Percentiles rank a stretch among this genome's conserved stretches.
Conservation (phyloP, 2,888 invertebrate genomes). For the Periphyllus acericola region DNA sequence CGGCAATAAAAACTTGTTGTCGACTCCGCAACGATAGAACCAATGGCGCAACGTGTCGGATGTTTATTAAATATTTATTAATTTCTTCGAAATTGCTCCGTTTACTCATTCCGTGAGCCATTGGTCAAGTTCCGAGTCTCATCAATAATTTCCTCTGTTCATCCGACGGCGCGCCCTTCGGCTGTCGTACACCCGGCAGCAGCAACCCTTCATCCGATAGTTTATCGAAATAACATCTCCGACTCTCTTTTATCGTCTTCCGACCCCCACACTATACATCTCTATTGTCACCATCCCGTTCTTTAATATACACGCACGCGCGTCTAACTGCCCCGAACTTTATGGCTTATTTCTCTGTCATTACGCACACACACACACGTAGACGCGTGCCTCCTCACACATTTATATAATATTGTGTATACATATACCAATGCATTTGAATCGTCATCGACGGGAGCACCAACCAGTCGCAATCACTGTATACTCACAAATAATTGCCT, state of each 20-base stretch:
- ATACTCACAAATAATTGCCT: not conserved
- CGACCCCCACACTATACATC: conserved; percentile 7
- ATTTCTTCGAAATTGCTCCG: conserved; percentile 24
- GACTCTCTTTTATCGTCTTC: conserved; percentile 48
- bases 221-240: conserved; percentile 61
- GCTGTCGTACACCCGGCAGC: not conserved
- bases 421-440: not conserved
- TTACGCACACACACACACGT: not conserved
- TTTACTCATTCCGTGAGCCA: conserved; percentile 11
- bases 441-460: not conserved
- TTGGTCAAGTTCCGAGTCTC: conserved; percentile 47
- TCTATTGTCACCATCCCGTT: conserved; percentile 48
- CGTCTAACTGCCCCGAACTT: conserved; percentile 27
- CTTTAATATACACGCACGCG: conserved; percentile 36
- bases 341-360: conserved; percentile 22
- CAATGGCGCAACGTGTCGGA: conserved; percentile 23
- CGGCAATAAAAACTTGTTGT: not conserved
- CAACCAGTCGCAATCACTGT: not conserved
- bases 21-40: not conserved
- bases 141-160: conserved; percentile 55
- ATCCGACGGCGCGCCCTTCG: conserved; percentile 1
- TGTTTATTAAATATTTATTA: conserved; percentile 47
- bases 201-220: conserved; percentile 46
- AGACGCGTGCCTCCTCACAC: not conserved
- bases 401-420: not conserved